A percentile compares a stretch with the other conserved stretches of the same genome.
Conservation (phyloP, 92 coral and sea anemone species). For the Porites evermanni region DNA sequence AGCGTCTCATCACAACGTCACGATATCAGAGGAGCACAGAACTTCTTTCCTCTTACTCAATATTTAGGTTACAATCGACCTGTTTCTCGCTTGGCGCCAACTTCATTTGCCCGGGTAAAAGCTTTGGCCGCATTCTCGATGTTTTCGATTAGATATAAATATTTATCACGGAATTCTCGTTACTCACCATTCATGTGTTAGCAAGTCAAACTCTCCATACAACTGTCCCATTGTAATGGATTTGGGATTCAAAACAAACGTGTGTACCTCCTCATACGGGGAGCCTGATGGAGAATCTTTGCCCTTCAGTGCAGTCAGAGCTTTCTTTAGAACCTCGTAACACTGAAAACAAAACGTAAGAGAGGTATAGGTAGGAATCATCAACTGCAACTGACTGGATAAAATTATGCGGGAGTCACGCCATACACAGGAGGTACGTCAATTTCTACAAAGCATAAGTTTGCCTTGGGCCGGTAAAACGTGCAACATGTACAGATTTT, state of each 20-base stretch:
- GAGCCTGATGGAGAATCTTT: conserved; percentile 94
- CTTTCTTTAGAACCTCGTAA: conserved; percentile 93
- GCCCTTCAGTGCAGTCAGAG: conserved; percentile 93
- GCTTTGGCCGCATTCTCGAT: not conserved
- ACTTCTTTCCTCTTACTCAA: too few relatives aligned
- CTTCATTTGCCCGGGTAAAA: too few relatives aligned
- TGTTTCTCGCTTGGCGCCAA: too few relatives aligned
- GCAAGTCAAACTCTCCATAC: conserved; percentile 97
- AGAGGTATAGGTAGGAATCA: not conserved
- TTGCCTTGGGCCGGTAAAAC: too few relatives aligned
- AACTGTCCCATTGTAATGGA: conserved; percentile 99
- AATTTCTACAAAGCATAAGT: too few relatives aligned
- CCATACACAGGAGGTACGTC: too few relatives aligned
- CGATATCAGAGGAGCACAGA: too few relatives aligned
- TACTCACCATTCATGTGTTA: conserved; percentile 96
- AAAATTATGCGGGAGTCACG: too few relatives aligned
- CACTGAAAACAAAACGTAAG: conserved; percentile 61
- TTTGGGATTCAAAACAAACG: conserved; percentile 92
- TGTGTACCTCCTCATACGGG: conserved; percentile 94
- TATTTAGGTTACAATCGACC: too few relatives aligned
- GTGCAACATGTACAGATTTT: too few relatives aligned
- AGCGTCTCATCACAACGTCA: too few relatives aligned
- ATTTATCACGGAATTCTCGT: not conserved
- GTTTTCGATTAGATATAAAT: not conserved
- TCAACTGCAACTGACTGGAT: not conserved